Conservation (phyloP, 2,113 vertebrate genomes). For the Motacilla alba region DNA sequence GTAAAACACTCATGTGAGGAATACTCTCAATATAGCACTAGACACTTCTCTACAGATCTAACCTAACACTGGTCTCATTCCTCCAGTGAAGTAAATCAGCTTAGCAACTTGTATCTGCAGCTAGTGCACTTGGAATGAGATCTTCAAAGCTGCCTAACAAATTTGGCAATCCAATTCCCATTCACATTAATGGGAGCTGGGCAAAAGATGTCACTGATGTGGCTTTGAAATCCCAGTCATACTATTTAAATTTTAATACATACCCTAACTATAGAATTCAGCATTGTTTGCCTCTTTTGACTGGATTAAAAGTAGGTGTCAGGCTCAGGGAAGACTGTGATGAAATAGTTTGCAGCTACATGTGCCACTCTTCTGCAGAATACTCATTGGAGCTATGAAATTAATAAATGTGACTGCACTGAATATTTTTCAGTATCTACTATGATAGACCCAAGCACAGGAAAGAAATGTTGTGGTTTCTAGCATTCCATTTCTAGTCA, state of each 20-base stretch:
- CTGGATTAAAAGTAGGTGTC: not conserved
- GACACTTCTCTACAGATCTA: not conserved
- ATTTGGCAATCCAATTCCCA: slow-evolving; percentile 1
- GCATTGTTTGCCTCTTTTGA: not conserved
- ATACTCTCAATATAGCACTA: not conserved
- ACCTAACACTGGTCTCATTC: not conserved
- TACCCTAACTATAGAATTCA: not conserved
- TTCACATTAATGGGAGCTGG: not conserved
- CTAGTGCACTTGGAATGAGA: not conserved
- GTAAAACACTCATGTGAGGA: not conserved
- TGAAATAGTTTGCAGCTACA: not conserved
- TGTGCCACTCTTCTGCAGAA: not conserved
- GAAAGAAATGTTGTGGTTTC: not conserved
- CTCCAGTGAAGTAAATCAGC: not conserved
- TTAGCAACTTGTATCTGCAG: not conserved
- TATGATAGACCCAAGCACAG: not conserved
- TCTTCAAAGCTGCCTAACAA: slow-evolving; percentile 1
- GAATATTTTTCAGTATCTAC: not conserved
- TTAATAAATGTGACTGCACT: not conserved
- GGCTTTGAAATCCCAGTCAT: slow-evolving; percentile 10
- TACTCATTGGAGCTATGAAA: not conserved
- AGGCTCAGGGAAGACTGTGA: not conserved
- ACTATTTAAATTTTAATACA: slow-evolving; percentile 1
- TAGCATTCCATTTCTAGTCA: not conserved
- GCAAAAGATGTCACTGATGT: not conserved